These are phyloP conservation scores for Apteryx owenii DNA, from an alignment of 2,113 vertebrate species.

Conservation along the genomic window DNA sequence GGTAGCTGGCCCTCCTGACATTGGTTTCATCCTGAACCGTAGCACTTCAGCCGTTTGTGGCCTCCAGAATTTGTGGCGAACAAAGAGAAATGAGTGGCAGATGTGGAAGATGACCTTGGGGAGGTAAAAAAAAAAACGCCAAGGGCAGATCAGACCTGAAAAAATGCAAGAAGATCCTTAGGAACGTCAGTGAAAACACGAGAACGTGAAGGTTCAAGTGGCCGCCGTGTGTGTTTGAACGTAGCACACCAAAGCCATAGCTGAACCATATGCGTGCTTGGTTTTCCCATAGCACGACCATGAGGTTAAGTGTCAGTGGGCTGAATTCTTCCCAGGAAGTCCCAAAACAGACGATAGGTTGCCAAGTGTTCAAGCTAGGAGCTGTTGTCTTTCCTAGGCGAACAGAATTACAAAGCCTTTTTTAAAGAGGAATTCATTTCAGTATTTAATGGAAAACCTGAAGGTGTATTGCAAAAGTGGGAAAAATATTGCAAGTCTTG, in stretches of 20 bases:
- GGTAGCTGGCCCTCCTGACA: neutral
- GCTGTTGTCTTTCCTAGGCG: neutral
- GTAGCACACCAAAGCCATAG: neutral
- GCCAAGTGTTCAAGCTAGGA: neutral
- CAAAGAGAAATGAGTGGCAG: too few species aligned
- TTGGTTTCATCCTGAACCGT: neutral
- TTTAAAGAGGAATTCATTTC: neutral
- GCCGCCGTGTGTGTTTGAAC: neutral
- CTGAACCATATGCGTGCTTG: neutral
- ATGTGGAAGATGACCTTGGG: neutral
- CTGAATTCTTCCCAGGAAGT: neutral
- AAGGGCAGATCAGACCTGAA: neutral
- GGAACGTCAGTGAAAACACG: neutral
- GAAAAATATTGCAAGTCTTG: neutral
- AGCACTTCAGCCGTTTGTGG: neutral
- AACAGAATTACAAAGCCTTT: neutral
- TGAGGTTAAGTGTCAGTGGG: neutral
- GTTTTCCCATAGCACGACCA: neutral
- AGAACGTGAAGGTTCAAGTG: neutral
- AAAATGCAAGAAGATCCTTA: neutral
- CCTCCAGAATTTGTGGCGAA: neutral
- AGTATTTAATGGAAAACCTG: neutral
- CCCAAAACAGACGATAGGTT: neutral
- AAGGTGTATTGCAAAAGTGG: neutral
- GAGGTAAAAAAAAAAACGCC: neutral